Conservation (phyloP, 2,113 vertebrate species). For the Pseudorectes ferrugineus region DNA sequence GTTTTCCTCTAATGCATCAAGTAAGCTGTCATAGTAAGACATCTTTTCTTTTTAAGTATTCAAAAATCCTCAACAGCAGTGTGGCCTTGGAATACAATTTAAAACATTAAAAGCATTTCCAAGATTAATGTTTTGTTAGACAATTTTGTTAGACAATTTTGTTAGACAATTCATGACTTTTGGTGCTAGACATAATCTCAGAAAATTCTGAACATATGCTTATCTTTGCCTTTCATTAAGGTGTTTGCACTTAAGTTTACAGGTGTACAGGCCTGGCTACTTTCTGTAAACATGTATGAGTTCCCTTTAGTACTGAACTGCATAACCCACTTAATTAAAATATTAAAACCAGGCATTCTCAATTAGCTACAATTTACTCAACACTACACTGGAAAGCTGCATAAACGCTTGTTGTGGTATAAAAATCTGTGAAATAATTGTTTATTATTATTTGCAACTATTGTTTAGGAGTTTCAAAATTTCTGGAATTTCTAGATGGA, state of each 20-base stretch:
- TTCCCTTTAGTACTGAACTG: neutral
- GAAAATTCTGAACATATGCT: neutral
- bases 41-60: neutral
- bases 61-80: neutral
- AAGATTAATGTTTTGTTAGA: neutral
- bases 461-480: neutral
- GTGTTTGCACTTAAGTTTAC: neutral
- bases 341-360: neutral
- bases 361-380: neutral
- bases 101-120: neutral
- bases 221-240: neutral
- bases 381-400: neutral
- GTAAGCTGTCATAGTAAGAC: neutral
- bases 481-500: neutral
- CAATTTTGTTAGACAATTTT: neutral
- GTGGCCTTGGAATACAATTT: neutral
- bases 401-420: neutral
- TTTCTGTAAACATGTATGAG: neutral
- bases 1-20: neutral
- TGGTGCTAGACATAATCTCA: neutral
- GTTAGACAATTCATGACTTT: neutral
- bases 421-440: neutral
- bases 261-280: neutral
- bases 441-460: neutral
- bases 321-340: neutral